Conservation (phyloP, 1,140 invertebrate species). For the Subanguina moxae region DNA sequence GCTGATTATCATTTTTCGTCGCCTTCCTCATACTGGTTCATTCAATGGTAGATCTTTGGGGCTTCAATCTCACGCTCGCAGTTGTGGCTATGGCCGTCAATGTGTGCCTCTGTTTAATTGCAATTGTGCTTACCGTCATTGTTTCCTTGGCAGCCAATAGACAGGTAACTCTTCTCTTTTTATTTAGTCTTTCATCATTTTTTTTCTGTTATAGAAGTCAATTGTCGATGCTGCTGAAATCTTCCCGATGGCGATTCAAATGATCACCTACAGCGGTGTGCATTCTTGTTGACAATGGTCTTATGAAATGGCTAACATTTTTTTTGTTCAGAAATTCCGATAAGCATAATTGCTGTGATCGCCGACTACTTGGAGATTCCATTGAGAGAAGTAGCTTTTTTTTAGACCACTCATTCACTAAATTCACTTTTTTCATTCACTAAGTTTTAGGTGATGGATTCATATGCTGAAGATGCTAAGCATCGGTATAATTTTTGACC, state of each 20-base stretch:
- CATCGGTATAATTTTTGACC: conserved; percentile 2
- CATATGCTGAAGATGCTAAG: conserved; percentile 35
- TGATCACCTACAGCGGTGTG: conserved; percentile 2
- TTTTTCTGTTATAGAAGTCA: neutral
- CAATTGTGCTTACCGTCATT: neutral
- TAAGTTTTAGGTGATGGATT: conserved; percentile 10
- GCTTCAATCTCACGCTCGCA: no score
- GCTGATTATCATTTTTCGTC: no score
- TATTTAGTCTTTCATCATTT: neutral
- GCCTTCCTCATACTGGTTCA: no score
- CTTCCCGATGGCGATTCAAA: conserved; percentile 11
- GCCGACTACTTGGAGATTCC: conserved; percentile 36
- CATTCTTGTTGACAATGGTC: no score
- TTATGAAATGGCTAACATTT: neutral
- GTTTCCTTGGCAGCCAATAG: neutral
- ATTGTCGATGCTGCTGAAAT: neutral
- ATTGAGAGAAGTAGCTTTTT: conserved; percentile 25
- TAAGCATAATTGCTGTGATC: conserved; percentile 34
- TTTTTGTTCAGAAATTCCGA: conserved; percentile 24
- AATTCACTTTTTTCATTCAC: no score
- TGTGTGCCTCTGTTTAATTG: neutral
- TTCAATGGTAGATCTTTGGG: no score
- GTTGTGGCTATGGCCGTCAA: no score
- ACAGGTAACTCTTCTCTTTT: neutral
- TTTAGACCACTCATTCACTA: no score